These are phyloP conservation scores for Phalacrocorax pelagicus DNA, from an alignment of 2,113 vertebrate species.

Conservation along the genomic window DNA sequence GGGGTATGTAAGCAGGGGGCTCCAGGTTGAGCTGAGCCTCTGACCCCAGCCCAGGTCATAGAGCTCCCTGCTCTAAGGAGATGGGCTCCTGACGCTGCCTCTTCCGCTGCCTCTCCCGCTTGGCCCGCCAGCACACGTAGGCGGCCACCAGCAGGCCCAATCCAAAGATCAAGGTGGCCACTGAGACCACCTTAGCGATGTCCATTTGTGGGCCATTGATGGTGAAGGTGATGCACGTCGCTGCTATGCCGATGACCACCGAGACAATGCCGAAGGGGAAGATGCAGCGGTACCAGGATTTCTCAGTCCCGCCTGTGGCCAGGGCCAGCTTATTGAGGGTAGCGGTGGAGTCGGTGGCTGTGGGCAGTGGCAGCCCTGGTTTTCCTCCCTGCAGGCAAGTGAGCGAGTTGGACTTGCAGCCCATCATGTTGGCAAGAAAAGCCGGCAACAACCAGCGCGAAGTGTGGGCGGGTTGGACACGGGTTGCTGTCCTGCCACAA, in stretches of 20 bases:
- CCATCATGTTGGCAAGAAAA: slow-evolving; percentile 75
- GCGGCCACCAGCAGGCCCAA: slow-evolving; percentile 81
- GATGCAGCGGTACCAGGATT: slow-evolving; percentile 92
- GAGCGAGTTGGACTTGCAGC: slow-evolving; percentile 84
- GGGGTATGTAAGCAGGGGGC: background rate
- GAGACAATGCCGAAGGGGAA: slow-evolving; percentile 91
- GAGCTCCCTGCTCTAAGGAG: slow-evolving; percentile 81
- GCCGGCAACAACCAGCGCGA: slow-evolving; percentile 36
- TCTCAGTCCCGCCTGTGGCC: slow-evolving; percentile 88
- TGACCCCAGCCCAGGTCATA: slow-evolving; percentile 66
- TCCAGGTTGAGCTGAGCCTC: background rate
- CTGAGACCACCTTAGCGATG: slow-evolving; percentile 84
- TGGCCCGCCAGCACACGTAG: slow-evolving; percentile 84
- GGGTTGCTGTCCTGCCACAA: background rate
- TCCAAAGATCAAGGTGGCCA: slow-evolving; percentile 82
- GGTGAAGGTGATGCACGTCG: slow-evolving; percentile 88
- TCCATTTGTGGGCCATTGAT: slow-evolving; percentile 85
- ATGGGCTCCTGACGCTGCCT: slow-evolving; percentile 76
- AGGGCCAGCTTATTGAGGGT: slow-evolving; percentile 84
- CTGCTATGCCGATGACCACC: slow-evolving; percentile 85
- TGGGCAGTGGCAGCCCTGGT: slow-evolving; percentile 62
- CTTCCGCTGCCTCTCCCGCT: slow-evolving; percentile 79
- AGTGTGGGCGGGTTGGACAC: background rate
- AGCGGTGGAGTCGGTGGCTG: slow-evolving; percentile 78
- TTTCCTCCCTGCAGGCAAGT: slow-evolving; percentile 80